phyloP scores from a whole-genome alignment of 2,113 vertebrate genomes.

The Chlamydotis undulata region DNA sequence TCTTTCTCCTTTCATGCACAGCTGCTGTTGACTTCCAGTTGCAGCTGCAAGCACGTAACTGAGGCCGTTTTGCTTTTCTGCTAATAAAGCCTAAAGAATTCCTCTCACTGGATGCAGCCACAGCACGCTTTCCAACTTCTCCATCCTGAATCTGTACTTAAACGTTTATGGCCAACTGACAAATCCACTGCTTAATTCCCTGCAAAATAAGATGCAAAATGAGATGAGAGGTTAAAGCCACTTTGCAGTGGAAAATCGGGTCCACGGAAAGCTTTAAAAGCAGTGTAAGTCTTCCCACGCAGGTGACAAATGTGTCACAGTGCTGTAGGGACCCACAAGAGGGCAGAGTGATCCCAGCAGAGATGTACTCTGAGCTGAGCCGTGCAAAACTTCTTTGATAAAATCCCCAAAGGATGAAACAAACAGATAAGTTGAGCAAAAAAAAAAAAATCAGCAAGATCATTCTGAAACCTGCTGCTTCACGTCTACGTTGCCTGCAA shows the following conservation, averaged over 20 bases:
- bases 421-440: background rate
- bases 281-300: background rate
- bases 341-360: slow-evolving; percentile 58
- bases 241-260: fast-evolving
- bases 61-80: background rate
- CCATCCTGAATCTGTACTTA: background rate
- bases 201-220: background rate
- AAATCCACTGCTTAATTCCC: background rate
- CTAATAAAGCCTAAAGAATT: background rate
- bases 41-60: background rate
- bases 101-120: background rate
- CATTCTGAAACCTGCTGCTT: background rate
- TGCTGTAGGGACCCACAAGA: slow-evolving; percentile 57
- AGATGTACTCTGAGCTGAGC: background rate
- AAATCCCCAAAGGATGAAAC: background rate
- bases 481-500: background rate
- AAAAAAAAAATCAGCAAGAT: background rate
- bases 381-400: fast-evolving
- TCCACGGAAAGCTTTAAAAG: background rate
- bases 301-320: background rate
- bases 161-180: background rate
- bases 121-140: background rate
- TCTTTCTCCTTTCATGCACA: background rate
- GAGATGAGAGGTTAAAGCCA: fast-evolving
- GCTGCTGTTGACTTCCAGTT: background rate